phyloP scores from a whole-genome alignment of 2,888 invertebrate genomes.

The Sepiola atlantica region DNA sequence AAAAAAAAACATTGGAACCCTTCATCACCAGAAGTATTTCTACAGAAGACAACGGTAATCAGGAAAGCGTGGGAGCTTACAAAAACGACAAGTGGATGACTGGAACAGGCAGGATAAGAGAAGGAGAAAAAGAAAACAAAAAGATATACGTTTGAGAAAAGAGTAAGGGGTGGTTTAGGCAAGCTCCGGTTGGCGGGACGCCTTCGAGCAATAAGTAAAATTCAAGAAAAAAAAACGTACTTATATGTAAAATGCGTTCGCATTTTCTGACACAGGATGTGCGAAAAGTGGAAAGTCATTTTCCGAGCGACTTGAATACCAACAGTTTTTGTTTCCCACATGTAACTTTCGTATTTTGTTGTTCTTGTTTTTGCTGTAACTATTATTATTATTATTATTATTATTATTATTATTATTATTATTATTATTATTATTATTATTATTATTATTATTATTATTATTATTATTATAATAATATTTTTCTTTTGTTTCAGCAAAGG shows the following conservation, averaged over 20 bases:
- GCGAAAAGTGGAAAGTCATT: not conserved
- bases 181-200: not conserved
- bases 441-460: no score
- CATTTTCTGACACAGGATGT: not conserved
- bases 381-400: no score
- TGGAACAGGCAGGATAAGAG: not conserved
- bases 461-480: not conserved
- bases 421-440: no score
- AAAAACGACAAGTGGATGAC: not conserved
- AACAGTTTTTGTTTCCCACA: not conserved
- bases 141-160: not conserved
- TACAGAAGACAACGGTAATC: not conserved
- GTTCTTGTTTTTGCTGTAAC: no score
- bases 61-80: not conserved
- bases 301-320: not conserved
- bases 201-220: not conserved
- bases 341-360: not conserved
- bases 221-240: not conserved
- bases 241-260: not conserved
- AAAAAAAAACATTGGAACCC: not conserved
- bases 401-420: no score
- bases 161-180: not conserved
- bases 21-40: conserved; percentile 2
- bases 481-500: not conserved
- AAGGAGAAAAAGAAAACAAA: not conserved